Base-by-base conservation (phyloP, 2,797 vertebrate genomes). In the Sebastes vulpes region DNA sequence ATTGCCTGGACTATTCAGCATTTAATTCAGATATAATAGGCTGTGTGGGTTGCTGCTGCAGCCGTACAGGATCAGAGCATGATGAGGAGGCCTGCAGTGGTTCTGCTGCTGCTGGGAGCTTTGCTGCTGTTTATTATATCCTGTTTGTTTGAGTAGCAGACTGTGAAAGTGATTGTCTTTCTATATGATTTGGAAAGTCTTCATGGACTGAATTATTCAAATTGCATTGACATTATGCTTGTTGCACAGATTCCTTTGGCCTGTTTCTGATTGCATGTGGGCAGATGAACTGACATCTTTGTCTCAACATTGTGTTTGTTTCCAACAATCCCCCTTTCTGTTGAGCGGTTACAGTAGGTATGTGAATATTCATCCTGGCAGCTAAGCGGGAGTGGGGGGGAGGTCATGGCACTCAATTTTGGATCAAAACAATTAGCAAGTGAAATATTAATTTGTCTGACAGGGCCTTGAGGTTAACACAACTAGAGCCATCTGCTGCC, bases 401-500 rank as follows among this genome's bases (percentile, higher is more conserved):
- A 88, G 88, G 90, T 87, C 77, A 87, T 46, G 60, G 75, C 83
- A 85, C 79, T 90, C 86, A 90, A 90, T 91, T 92, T 88, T 77
- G 85, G 86, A 94, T 94, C 83, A 90, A 91, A 91, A 92, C 90
- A 92, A 95, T 94, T 93, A 94, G 77, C 75, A 84, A 84, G 68
- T 89, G 86, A 93, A 92, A 94, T 88, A 91, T 85, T 77, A 59
- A 87, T 90, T 90, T 91, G 38, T 80, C 54, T 80, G 81, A 88
- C 88, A 79, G 69, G 64, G 87, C 87, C 88, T 81, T 77, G 75
- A 89, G 85, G 91, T 90, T 89, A 89, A 90, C 77, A 77, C 65
- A 85, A 86, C 85, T 74, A 72, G 32, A 89, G 81, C 79, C 91
- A 92, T 92, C 81, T 86, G 83, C 83, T 74, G 78, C 73, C 21